Base-by-base conservation (phyloP, 2,797 vertebrate species). In the Atherinosoma microstoma region DNA sequence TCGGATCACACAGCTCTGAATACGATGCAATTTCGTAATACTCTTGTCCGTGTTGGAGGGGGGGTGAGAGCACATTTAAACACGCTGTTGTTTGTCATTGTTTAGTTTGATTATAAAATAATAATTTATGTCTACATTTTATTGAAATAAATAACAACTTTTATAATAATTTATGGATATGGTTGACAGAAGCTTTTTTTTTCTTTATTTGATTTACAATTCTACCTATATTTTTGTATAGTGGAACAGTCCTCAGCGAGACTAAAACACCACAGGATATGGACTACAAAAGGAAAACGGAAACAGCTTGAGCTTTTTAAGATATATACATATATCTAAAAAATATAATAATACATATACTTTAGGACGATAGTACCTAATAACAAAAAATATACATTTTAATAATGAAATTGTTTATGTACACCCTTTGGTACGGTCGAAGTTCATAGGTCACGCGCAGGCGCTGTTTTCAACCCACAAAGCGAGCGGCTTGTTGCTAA, bases 21-120 rank as follows among this genome's bases (percentile, higher is more conserved):
- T 84, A 83, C 87, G 90, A 86, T 80, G 85, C 88, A 58, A 78
- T 89, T 90, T 87, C 58, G 61, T 80, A 91, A 92, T 94, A 90
- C 67, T 69, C 38, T 65, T 75, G 73, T 84, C 92, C 92, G 63
- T 67, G 77, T 65, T 22, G n/a, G 86, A 86, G 71, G 45, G 27
- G 84, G 84, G 38, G 74, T 16, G 13, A 2, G 5, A 13, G 8
- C 13, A 24, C 9, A 27, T 70, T 59, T 42, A 11, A 73, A 78
- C 59, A 58, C 0, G n/a, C 7, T 36, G 6, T 38, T 6, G 3
- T 40, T 6, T 0, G n/a, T 45, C 15, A 24, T 16, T 2, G 0
- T 59, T 58, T 24, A 1, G 29, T 47, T 38, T 0, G 0, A 24
- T 0, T 0, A 18, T 0, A 54, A 6, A 0, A 0, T 0, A 0